Evolutionary conservation across 2,797 vertebrate genomes (phyloP), one percentile per base, ranked within the genome.

Genomic region (Lemur catta): DNA sequence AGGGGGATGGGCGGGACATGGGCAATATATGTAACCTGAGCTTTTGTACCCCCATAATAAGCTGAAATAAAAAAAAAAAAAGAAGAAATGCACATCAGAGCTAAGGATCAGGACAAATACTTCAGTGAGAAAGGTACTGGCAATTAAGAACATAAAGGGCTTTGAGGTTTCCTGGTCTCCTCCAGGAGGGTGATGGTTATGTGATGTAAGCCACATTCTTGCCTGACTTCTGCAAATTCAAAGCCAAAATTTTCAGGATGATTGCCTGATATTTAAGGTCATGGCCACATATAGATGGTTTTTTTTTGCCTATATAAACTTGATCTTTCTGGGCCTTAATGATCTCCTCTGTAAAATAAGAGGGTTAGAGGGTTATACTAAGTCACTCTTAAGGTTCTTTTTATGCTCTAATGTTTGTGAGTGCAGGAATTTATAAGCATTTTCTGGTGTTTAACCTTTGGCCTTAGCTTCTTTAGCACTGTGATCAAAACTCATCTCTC

Each of bases 361-460:
- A 85, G 82, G 48, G 50, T 57, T 91, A 95, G 7, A 85, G 79
- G 48, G 50, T 63, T 91, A 38, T 72, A n/a, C 7, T 79, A 67
- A 85, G 46, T 50, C 75, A 75, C 46, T 63, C 30, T 82, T 74
- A 85, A 20, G 28, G 17, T 76, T 93, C 46, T 95, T 88, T 86
- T 91, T 43, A 15, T 59, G 74, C 28, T 65, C 33, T 80, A 24
- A 46, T 38, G 75, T 87, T 79, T 80, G 46, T 48, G 26, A 87
- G 17, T 48, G 41, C 52, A 79, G 67, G 80, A 65, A 92, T 95
- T 93, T 87, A 88, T 71, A 91, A 94, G 26, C 14, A n/a, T 87
- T 86, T 93, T 59, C 87, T 97, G 38, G 43, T 59, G 84, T 87
- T 95, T 86, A 82, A 95, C 50, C 80, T 92, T 90, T 94, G 65